Conservation (phyloP, 1,140 invertebrate species). For the Harpegnathos saltator region DNA sequence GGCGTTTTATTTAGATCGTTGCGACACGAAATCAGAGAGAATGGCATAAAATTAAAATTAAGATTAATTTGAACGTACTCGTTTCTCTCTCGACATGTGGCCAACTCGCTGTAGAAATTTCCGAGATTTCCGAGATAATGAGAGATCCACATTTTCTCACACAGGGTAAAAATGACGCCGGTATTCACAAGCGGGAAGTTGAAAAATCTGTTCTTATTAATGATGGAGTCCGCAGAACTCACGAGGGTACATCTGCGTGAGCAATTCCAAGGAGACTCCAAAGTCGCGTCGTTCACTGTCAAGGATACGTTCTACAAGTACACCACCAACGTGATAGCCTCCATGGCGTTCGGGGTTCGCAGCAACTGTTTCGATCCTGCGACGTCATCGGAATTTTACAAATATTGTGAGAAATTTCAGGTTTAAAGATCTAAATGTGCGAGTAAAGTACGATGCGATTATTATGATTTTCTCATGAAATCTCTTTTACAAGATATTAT, state of each 20-base stretch:
- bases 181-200: constrained; percentile 85
- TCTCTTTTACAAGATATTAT: constrained; percentile 57
- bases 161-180: constrained; percentile 82
- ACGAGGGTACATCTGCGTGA: constrained; percentile 70
- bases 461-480: constrained; percentile 33
- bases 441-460: too few relatives aligned
- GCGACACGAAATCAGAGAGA: too few relatives aligned
- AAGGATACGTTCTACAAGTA: constrained; percentile 82
- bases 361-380: constrained; percentile 83
- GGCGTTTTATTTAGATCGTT: too few relatives aligned
- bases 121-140: too few relatives aligned
- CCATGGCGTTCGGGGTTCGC: constrained; percentile 85
- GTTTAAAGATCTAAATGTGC: constrained; percentile 10
- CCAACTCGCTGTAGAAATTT: too few relatives aligned
- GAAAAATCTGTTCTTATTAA: constrained; percentile 84
- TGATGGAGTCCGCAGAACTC: constrained; percentile 76
- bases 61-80: too few relatives aligned
- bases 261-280: constrained; percentile 25
- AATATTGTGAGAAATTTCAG: constrained; percentile 67
- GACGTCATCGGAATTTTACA: constrained; percentile 80
- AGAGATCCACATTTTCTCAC: not conserved
- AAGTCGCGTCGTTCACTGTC: constrained; percentile 40
- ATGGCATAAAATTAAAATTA: too few relatives aligned
- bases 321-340: constrained; percentile 86
- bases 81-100: too few relatives aligned